Evolutionary conservation across 2,888 invertebrate genomes (phyloP).

Genomic region (Odiellus spinosus): DNA sequence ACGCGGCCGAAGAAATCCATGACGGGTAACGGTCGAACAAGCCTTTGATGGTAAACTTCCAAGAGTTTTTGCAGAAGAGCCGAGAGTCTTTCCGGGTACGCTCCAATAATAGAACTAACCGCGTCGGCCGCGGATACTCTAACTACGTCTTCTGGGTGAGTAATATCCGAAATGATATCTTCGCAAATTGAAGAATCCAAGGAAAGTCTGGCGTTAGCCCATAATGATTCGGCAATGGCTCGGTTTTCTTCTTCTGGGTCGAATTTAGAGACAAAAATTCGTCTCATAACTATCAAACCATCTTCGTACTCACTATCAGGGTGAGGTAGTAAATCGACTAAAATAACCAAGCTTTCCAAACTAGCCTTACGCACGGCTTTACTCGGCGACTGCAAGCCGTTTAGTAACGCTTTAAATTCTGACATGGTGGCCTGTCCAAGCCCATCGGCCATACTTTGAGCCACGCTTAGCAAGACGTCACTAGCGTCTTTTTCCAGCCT

Average conservation of each 20-base stretch:
- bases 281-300: slow-evolving; percentile 46
- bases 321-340: slow-evolving; percentile 44
- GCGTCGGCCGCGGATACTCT: slow-evolving; percentile 68
- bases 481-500: slow-evolving; percentile 38
- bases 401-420: slow-evolving; percentile 59
- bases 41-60: slow-evolving; percentile 47
- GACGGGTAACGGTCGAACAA: slow-evolving; percentile 49
- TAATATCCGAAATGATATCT: slow-evolving; percentile 39
- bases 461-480: slow-evolving; percentile 26
- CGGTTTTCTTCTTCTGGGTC: slow-evolving; percentile 53
- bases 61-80: slow-evolving; percentile 46
- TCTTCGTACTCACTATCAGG: slow-evolving; percentile 41
- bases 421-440: slow-evolving; percentile 45
- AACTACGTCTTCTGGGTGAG: slow-evolving; percentile 63
- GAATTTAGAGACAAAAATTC: slow-evolving; percentile 67
- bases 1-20: slow-evolving; percentile 83
- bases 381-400: slow-evolving; percentile 54
- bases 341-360: slow-evolving; percentile 42
- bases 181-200: slow-evolving; percentile 9
- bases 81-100: slow-evolving; percentile 39
- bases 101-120: slow-evolving; percentile 38
- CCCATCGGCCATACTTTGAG: slow-evolving; percentile 49
- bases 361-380: slow-evolving; percentile 33
- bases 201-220: slow-evolving; percentile 6
- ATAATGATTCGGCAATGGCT: slow-evolving; percentile 11